Conservation (phyloP, 92 coral and sea anemone species). For the Anthopleura xanthogrammica region DNA sequence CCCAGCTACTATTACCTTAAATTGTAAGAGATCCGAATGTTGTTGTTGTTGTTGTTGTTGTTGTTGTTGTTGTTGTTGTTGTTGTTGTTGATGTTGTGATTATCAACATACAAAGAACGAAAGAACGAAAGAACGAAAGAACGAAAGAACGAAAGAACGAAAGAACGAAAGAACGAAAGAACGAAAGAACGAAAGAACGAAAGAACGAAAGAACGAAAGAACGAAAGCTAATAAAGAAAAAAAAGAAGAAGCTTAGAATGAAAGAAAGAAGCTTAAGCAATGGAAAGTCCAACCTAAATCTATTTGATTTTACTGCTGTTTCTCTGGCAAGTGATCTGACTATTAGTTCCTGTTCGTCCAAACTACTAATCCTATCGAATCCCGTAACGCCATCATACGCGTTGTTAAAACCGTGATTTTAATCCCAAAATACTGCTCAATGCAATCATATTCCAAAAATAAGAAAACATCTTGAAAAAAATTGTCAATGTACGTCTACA, state of each 20-base stretch:
- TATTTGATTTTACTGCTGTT: neutral
- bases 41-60: too few species aligned
- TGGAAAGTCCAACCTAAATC: neutral
- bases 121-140: too few species aligned
- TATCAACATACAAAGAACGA: too few species aligned
- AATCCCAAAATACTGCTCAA: neutral
- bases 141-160: too few species aligned
- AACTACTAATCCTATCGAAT: neutral
- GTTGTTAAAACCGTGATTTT: neutral
- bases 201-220: too few species aligned
- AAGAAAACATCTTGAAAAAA: neutral
- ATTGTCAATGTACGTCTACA: neutral
- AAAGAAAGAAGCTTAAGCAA: neutral
- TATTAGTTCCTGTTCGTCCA: neutral
- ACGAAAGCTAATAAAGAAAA: too few species aligned
- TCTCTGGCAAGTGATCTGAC: neutral
- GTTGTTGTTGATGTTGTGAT: too few species aligned
- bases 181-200: too few species aligned
- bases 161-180: too few species aligned
- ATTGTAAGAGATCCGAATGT: too few species aligned
- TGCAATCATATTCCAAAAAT: neutral
- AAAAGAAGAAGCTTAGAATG: neutral
- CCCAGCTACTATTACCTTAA: too few species aligned
- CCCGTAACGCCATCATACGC: neutral
- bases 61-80: too few species aligned